A percentile compares a stretch with the other conserved stretches of the same genome.
Evolutionary conservation across 2,797 vertebrate genomes (phyloP).

Genomic region (Danio kyathit): DNA sequence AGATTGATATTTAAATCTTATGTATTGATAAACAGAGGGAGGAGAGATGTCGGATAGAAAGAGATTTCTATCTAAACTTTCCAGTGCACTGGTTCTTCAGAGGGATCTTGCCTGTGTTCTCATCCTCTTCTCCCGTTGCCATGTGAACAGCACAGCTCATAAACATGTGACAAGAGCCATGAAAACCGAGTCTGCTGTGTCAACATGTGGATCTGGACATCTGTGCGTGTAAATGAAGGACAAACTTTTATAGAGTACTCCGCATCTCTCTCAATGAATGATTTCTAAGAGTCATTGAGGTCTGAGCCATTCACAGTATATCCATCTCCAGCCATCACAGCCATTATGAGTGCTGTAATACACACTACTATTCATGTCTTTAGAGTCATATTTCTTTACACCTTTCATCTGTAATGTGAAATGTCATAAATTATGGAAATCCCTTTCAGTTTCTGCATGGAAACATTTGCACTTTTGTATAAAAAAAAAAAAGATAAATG

Average conservation of each 20-base stretch:
- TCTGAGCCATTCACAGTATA: background rate
- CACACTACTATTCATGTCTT: background rate
- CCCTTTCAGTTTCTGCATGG: background rate
- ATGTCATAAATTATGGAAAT: constrained; percentile 2
- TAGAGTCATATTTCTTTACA: constrained; percentile 7
- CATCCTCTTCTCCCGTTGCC: background rate
- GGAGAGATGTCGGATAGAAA: background rate
- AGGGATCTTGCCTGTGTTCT: background rate
- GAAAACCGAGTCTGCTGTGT: background rate
- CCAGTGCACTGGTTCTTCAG: background rate
- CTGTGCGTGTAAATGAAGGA: background rate
- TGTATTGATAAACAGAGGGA: no score
- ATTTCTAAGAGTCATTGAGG: constrained; percentile 3
- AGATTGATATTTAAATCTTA: background rate
- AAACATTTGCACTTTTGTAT: background rate
- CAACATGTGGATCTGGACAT: background rate
- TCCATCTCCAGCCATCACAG: background rate
- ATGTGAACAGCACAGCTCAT: constrained; percentile 23
- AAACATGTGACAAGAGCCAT: constrained; percentile 1
- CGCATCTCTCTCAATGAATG: background rate
- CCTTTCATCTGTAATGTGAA: background rate
- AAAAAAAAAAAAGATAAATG: background rate
- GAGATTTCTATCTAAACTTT: background rate
- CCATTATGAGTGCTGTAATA: background rate
- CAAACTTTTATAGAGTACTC: constrained; percentile 3